A percentile compares a stretch with the other conserved stretches of the same genome.
Evolutionary conservation across 2,888 invertebrate genomes (phyloP).

Genomic region (Lasioglossum vierecki): DNA sequence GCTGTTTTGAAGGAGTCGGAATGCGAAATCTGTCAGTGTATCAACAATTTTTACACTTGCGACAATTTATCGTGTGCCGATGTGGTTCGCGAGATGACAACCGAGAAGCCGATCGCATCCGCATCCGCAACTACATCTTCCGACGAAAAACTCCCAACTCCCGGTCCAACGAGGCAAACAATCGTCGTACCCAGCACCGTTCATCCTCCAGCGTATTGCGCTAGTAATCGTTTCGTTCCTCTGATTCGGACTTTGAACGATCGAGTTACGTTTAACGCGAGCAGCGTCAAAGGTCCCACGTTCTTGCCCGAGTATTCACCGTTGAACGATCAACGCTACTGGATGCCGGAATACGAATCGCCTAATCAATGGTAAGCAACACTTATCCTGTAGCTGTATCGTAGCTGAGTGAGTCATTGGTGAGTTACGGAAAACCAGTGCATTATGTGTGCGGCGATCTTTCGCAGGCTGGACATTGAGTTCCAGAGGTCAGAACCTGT

Average conservation of each 20-base stretch:
- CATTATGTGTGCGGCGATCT: neutral
- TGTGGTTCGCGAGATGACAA: neutral
- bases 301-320: constrained; percentile 86
- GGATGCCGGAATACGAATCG: constrained; percentile 87
- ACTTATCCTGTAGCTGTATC: no score
- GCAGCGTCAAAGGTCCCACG: constrained; percentile 84
- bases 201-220: constrained; percentile 85
- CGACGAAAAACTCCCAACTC: neutral
- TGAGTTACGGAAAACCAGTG: neutral
- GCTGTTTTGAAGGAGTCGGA: constrained; percentile 86
- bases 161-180: constrained; percentile 8
- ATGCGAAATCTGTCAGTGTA: constrained; percentile 92
- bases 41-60: constrained; percentile 91
- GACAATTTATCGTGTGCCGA: constrained; percentile 85
- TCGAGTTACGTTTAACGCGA: constrained; percentile 86
- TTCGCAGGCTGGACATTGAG: constrained; percentile 86
- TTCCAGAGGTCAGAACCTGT: constrained; percentile 88
- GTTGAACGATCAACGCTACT: constrained; percentile 86
- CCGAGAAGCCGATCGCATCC: constrained; percentile 7
- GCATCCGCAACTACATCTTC: neutral
- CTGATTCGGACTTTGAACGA: constrained; percentile 63
- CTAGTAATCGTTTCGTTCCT: constrained; percentile 81
- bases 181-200: constrained; percentile 71
- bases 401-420: neutral
- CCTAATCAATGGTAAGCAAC: constrained; percentile 86